These are phyloP conservation scores for Dipodomys ordii DNA, from an alignment of 2,113 vertebrate species.

Conservation along the genomic window DNA sequence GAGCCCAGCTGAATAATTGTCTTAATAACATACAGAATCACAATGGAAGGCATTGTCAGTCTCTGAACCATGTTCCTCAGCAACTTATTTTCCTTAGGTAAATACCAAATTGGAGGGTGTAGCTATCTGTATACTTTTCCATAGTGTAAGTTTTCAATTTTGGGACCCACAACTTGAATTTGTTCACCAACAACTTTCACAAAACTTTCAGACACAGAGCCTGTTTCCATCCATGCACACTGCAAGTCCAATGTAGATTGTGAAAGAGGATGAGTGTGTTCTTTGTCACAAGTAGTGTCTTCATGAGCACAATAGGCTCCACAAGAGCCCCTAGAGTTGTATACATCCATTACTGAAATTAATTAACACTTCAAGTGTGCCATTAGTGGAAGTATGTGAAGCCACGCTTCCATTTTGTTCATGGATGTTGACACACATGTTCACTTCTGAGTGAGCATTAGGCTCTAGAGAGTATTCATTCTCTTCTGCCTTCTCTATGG, in stretches of 20 bases:
- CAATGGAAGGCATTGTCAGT: neutral
- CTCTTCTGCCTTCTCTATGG: neutral
- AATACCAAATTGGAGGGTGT: neutral
- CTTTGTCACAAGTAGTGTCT: neutral
- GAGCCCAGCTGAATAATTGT: neutral
- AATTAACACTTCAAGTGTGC: neutral
- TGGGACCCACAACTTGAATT: neutral
- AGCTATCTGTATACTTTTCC: neutral
- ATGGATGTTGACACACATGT: neutral
- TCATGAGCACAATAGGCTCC: neutral
- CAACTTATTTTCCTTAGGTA: neutral
- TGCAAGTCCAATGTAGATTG: too few species aligned
- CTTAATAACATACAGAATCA: neutral
- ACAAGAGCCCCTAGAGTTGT: neutral
- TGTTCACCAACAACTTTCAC: too few species aligned
- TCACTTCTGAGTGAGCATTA: neutral
- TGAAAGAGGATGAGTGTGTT: too few species aligned
- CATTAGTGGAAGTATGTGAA: neutral
- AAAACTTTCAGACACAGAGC: neutral
- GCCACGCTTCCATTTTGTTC: neutral
- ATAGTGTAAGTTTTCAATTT: neutral
- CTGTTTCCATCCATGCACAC: too few species aligned
- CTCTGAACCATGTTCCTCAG: neutral
- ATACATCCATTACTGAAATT: neutral
- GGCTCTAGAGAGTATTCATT: neutral